Evolutionary conservation across 2,113 vertebrate species (phyloP).

Genomic region (Calypte anna): DNA sequence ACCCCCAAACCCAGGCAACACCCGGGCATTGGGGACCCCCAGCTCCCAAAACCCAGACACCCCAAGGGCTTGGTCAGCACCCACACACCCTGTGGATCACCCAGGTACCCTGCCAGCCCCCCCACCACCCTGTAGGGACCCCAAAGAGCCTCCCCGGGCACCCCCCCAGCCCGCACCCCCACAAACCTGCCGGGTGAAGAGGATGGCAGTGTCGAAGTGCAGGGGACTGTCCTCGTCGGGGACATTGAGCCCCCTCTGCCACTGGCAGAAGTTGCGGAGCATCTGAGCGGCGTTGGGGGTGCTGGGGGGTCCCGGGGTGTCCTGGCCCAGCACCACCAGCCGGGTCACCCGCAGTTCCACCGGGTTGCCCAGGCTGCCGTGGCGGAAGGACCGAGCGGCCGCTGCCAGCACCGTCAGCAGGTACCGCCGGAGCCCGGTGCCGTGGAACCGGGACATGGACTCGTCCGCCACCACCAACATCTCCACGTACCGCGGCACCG

Average conservation of each 20-base stretch:
- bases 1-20: neutral
- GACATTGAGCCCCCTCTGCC: constrained; percentile 76
- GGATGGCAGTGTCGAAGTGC: constrained; percentile 78
- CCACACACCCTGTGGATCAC: neutral
- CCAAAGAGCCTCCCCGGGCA: neutral
- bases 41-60: neutral
- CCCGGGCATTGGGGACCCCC: neutral
- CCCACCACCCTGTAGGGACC: too few relatives aligned
- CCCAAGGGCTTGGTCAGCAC: neutral
- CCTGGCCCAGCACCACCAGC: constrained; percentile 72
- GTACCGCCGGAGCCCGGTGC: constrained; percentile 68
- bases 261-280: constrained; percentile 77
- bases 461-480: constrained; percentile 78
- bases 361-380: constrained; percentile 74
- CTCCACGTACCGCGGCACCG: constrained; percentile 76
- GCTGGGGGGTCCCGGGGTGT: constrained; percentile 60
- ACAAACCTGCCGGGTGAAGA: constrained; percentile 77
- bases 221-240: constrained; percentile 68
- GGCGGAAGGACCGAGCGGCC: constrained; percentile 73
- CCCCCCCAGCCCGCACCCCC: neutral
- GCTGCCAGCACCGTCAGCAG: constrained; percentile 76
- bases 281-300: constrained; percentile 74
- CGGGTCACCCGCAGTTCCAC: constrained; percentile 76
- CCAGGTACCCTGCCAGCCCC: neutral
- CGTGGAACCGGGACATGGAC: constrained; percentile 75